A percentile compares a stretch with the other conserved stretches of the same genome.
These are phyloP conservation scores for Chironomus riparius DNA, from an alignment of 2,888 invertebrate species.

Conservation along the genomic window DNA sequence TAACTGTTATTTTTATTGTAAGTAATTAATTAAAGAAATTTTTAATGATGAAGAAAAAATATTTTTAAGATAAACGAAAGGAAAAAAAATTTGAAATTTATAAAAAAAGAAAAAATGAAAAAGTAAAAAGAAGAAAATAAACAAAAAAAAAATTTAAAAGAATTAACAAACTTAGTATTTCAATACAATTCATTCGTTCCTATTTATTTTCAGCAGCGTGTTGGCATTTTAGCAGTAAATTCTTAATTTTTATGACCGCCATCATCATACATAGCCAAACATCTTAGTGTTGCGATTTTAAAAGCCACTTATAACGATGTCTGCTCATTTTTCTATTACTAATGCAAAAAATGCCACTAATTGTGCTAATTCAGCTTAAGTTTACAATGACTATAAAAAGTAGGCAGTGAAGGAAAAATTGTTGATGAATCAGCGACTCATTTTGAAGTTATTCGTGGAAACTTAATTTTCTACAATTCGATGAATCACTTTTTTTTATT, in stretches of 20 bases:
- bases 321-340: background rate
- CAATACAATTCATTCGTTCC: background rate
- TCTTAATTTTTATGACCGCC: background rate
- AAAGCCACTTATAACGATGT: background rate
- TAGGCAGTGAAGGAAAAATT: background rate
- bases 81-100: background rate
- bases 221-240: background rate
- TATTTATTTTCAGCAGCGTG: background rate
- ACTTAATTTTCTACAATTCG: background rate
- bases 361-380: background rate
- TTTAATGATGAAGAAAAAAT: slow-evolving; percentile 13
- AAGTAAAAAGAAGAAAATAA: background rate
- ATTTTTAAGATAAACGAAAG: background rate
- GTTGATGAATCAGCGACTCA: background rate
- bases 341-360: background rate
- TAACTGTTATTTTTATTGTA: background rate
- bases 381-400: background rate
- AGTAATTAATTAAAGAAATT: background rate
- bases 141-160: background rate
- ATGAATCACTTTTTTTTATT: slow-evolving; percentile 13
- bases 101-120: background rate
- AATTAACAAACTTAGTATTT: background rate
- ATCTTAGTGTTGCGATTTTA: background rate
- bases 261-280: background rate
- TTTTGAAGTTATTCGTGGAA: background rate